Conservation (phyloP, 2,797 vertebrate species). For the Telmatherina bonti region DNA sequence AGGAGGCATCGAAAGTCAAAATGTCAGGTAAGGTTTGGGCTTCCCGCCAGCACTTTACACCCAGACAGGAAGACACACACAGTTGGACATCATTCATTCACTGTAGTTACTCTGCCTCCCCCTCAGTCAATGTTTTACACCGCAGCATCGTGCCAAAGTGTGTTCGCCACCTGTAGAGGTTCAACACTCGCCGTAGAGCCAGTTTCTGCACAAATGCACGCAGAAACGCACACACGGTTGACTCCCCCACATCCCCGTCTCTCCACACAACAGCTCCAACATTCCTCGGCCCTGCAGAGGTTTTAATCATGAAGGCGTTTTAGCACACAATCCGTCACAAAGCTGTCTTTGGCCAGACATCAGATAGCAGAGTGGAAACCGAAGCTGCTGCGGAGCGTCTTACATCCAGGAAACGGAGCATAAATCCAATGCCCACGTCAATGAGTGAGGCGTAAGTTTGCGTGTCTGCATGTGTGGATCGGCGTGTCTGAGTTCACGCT, state of each 20-base stretch:
- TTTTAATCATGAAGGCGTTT: conserved; percentile 71
- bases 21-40: conserved; percentile 77
- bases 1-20: conserved; percentile 77
- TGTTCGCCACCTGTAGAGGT: conserved; percentile 70
- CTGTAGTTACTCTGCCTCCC: conserved; percentile 33
- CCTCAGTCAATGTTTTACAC: conserved; percentile 56
- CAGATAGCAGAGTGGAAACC: conserved; percentile 65
- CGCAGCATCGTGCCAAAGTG: conserved; percentile 54
- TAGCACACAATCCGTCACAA: conserved; percentile 72
- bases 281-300: conserved; percentile 61
- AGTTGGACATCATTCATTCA: conserved; percentile 48
- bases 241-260: conserved; percentile 46
- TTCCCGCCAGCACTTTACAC: conserved; percentile 27
- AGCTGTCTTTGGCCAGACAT: conserved; percentile 71
- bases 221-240: conserved; percentile 39
- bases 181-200: conserved; percentile 46
- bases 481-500: conserved; percentile 27
- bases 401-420: conserved; percentile 62
- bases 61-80: conserved; percentile 48
- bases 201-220: conserved; percentile 18
- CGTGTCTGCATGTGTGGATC: conserved; percentile 6
- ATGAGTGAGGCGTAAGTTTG: conserved; percentile 52
- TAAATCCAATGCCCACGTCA: conserved; percentile 57
- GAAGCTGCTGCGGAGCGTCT: conserved; percentile 59
- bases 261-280: conserved; percentile 42